Evolutionary conservation across 2,888 invertebrate species (phyloP).

Genomic region (Noctua janthe): DNA sequence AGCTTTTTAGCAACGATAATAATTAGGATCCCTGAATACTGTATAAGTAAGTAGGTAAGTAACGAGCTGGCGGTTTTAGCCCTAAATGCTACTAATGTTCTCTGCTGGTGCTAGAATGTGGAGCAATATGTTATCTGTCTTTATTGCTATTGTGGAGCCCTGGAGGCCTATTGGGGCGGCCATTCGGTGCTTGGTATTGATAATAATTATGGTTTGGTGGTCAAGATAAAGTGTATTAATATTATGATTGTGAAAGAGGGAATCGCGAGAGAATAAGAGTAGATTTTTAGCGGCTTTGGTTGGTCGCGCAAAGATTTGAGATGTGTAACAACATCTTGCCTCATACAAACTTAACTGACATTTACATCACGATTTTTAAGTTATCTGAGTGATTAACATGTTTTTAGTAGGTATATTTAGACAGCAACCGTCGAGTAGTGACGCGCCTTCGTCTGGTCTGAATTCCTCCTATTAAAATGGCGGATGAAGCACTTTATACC

Average conservation of each 20-base stretch:
- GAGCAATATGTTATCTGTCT: conserved; percentile 46
- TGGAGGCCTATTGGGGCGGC: conserved; percentile 23
- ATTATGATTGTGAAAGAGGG: neutral
- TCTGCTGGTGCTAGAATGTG: conserved; percentile 36
- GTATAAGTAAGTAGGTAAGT: conserved; percentile 32
- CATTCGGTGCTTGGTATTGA: conserved; percentile 23
- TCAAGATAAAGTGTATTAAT: conserved; percentile 12
- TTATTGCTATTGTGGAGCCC: conserved; percentile 44
- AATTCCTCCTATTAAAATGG: neutral
- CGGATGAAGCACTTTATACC: neutral
- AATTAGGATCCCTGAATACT: conserved; percentile 49
- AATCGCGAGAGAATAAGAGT: too few relatives aligned
- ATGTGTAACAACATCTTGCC: neutral
- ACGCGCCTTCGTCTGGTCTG: neutral
- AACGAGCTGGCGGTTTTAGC: conserved; percentile 29
- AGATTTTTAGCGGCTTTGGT: too few relatives aligned
- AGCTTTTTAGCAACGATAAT: conserved; percentile 30
- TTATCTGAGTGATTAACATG: neutral
- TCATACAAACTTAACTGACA: neutral
- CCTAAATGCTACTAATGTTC: conserved; percentile 39
- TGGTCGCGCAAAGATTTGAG: neutral
- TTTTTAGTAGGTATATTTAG: neutral
- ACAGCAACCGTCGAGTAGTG: neutral
- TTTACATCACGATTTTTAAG: too few relatives aligned
- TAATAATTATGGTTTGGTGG: conserved; percentile 20